Conservation (phyloP, 2,888 invertebrate genomes). For the Lordiphosa andalusiaca region DNA sequence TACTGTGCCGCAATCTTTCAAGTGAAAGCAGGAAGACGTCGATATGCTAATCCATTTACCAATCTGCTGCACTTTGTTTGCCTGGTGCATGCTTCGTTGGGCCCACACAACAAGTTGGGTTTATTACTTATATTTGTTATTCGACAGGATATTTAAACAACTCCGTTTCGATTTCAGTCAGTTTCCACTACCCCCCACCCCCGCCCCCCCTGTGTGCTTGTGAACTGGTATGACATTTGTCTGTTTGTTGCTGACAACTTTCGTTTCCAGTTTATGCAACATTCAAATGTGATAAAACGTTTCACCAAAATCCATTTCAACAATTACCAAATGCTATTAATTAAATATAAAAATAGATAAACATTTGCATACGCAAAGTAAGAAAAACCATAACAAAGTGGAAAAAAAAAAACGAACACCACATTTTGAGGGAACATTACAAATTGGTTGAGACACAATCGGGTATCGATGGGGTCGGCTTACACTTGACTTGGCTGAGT, state of each 20-base stretch:
- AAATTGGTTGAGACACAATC: too few species aligned
- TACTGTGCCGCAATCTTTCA: neutral
- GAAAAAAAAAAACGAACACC: too few species aligned
- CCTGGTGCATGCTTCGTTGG: conserved; percentile 30
- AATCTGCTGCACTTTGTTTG: conserved; percentile 6
- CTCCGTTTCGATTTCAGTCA: neutral
- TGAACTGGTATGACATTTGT: neutral
- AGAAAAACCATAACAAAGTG: too few species aligned
- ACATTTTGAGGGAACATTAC: too few species aligned
- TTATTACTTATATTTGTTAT: too few species aligned
- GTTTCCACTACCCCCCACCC: too few species aligned
- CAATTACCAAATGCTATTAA: conserved; percentile 16
- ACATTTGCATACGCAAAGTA: too few species aligned
- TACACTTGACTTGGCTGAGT: too few species aligned
- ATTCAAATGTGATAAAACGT: conserved; percentile 33
- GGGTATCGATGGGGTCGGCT: too few species aligned
- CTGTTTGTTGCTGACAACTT: conserved; percentile 38
- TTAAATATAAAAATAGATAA: neutral
- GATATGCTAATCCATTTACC: conserved; percentile 34
- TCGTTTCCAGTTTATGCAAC: conserved; percentile 67
- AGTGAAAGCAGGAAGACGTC: conserved; percentile 64
- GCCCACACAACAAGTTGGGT: neutral
- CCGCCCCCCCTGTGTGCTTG: neutral
- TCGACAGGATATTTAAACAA: too few species aligned
- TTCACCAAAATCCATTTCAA: conserved; percentile 41